Conservation (phyloP, 53 echinoderm and acorn worm genomes). For the Holothuria leucospilota region DNA sequence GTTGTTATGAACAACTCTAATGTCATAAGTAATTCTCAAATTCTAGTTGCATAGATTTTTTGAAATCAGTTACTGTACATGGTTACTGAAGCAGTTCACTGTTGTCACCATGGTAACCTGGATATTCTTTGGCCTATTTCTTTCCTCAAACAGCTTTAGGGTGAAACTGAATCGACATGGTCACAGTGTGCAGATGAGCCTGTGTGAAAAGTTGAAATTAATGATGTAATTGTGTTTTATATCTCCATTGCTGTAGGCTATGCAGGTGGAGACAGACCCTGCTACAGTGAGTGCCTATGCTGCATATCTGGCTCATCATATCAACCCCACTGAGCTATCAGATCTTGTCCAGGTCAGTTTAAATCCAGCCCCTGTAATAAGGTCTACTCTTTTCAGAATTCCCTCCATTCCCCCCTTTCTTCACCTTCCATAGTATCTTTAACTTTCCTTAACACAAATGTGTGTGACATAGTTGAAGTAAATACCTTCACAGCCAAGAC, state of each 20-base stretch:
- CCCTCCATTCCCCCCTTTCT: neutral
- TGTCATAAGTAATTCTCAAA: too few species aligned
- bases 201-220: neutral
- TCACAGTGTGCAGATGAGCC: neutral
- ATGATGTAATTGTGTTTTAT: neutral
- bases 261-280: constrained; percentile 89
- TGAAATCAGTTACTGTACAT: too few species aligned
- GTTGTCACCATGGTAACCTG: too few species aligned
- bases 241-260: constrained; percentile 60
- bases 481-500: too few species aligned
- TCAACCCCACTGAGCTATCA: constrained; percentile 74
- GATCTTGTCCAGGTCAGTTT: constrained; percentile 84
- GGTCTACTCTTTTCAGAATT: neutral
- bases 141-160: too few species aligned
- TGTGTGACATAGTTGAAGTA: too few species aligned
- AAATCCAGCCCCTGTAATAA: neutral
- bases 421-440: too few species aligned
- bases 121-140: too few species aligned
- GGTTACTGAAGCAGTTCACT: too few species aligned
- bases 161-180: neutral
- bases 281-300: constrained; percentile 81
- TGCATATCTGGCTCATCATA: constrained; percentile 85
- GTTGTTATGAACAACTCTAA: too few species aligned
- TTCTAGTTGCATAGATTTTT: too few species aligned
- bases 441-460: too few species aligned